Base-by-base conservation (phyloP, 1,140 invertebrate species). In the Scaptomyza graminum region DNA sequence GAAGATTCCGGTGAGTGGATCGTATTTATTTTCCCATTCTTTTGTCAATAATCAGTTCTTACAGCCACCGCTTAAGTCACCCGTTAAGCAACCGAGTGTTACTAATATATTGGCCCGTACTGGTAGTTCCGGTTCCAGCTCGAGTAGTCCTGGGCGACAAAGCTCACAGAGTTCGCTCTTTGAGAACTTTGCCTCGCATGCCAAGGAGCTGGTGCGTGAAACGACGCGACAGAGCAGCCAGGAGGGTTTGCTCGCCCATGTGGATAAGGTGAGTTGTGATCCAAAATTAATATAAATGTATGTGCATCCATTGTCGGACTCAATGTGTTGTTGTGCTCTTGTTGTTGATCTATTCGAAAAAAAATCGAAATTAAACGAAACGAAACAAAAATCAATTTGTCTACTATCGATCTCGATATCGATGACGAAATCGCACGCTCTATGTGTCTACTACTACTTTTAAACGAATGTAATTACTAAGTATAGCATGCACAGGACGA, bases 191-290 rank as follows among this genome's bases (percentile, higher is more conserved):
- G 95, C 97, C 1, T 94, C 94, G 0, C 96, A 97, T 77, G 96
- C 96, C 1, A 97, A 97, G 90, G 96, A 97, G 78, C 90, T 97
- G 54, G 96, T 97, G 3, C 93, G 95, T 46, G 96, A 97, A 88
- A 97, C 96, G 0, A 97, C 96, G 0, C 93, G 96, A 6, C 96
- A 98, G 91, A 96, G 96, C 81, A 97, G 96, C 81, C 96, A 98
- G 91, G 97, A 98, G 85, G 96, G 96, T 13, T 76, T 98, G 1
- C 92, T 98, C n/a, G 96, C 96, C 9, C 96, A 97, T 62, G 96
- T 98, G 94, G 96, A 97, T 76, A 97, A 97, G 94, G 96, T 97
- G 37, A 69, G 82, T 66, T 57, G 16, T 22, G 7, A 9, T 11
- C 37, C 16, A 11, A 18, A n/a, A 6, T 11, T 37, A 3, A 16